Percentiles rank a stretch among this genome's conserved stretches.
Conservation (phyloP, 2,888 invertebrate genomes). For the Hypsopygia costalis region DNA sequence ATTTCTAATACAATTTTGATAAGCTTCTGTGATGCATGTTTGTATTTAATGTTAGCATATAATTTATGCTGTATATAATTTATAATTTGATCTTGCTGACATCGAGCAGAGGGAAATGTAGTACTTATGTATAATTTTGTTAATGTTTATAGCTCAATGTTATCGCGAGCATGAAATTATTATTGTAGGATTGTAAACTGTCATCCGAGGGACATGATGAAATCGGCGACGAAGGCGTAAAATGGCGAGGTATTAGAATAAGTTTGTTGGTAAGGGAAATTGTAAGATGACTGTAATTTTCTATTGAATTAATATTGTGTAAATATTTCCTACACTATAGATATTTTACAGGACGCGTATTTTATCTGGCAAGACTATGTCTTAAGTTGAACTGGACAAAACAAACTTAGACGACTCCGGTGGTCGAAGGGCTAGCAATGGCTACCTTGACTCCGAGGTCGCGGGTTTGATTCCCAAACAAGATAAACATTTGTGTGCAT, state of each 20-base stretch:
- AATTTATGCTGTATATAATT: constrained; percentile 13
- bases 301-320: too few species aligned
- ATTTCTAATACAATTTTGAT: constrained; percentile 43
- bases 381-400: too few species aligned
- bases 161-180: neutral
- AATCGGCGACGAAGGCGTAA: neutral
- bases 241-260: neutral
- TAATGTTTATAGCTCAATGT: neutral
- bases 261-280: neutral
- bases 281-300: too few species aligned
- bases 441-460: too few species aligned
- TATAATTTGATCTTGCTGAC: neutral
- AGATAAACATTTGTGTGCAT: too few species aligned
- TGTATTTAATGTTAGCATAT: constrained; percentile 12
- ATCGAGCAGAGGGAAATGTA: neutral
- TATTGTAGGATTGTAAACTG: neutral
- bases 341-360: too few species aligned
- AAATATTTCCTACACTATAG: too few species aligned
- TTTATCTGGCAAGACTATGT: too few species aligned
- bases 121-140: constrained; percentile 7
- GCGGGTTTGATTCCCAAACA: too few species aligned
- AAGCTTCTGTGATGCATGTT: constrained; percentile 37
- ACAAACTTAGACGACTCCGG: too few species aligned
- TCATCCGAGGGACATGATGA: neutral
- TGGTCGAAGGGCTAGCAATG: too few species aligned